Base-by-base conservation (phyloP, 2,888 invertebrate genomes). In the Pollenia labialis region DNA sequence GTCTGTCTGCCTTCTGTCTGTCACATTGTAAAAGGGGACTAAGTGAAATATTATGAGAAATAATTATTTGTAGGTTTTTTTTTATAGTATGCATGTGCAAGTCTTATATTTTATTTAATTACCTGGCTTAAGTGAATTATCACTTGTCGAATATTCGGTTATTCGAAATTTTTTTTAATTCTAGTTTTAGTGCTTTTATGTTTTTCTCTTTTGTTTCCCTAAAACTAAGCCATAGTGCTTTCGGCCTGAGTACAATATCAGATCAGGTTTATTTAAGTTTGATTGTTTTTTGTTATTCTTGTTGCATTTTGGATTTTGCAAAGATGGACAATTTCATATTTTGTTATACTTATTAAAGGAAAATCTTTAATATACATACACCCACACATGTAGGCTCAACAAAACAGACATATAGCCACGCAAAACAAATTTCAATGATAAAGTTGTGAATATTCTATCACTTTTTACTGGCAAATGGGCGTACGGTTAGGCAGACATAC, bases 321-420 rank as follows among this genome's bases (percentile, higher is more conserved):
- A 64, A 84, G 32, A 84, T 84, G 83, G 72, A 84, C 79, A 79
- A 77, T 74, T 84, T 84, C 79, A 84, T 84, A 84, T 84, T 84
- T 84, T 84, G 84, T 79, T 79, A 84, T 84, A 77, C 84, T 79
- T 84, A 84, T 84, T 84, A 79, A 68, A 79, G 79, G 79, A 84
- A 72, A 79, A 84, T 79, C 74, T 68, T 84, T 84, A 68, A 60
- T 62, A 66, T 42, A 50, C 50, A 77, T 46, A 44, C 71, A 48
- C 40, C 14, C 4, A 58, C 12, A 68, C 8, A 16, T 11, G 54
- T 11, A 16, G 10, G 52, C 8, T 8, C 50, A 52, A 9, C 23
- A 23, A 69, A 9, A n/a, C 40, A 23, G 0, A 48, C 14, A 60
- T 2, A 32, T 0, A 32, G 14, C 2, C 32, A 48, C 18, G 46